Evolutionary conservation across 2,113 vertebrate genomes (phyloP), one percentile per base, ranked within the genome.

Genomic region (Apodemus sylvaticus): DNA sequence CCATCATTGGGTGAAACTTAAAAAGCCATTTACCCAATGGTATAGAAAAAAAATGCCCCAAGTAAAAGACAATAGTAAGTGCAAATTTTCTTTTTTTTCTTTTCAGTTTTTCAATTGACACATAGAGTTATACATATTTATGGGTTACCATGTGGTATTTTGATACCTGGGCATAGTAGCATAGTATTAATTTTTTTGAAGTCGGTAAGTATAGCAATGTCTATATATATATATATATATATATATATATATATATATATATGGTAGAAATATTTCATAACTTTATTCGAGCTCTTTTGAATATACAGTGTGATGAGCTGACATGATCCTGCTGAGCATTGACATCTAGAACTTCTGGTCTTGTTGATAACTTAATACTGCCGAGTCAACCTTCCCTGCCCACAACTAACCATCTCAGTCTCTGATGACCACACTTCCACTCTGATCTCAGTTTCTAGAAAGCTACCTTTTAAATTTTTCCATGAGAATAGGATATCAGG

Each of bases 41-140:
- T 51, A 29, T 26, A 3, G 14, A 78, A 91, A 93, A 4, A 71
- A 31, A 2, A 66, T 55, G 60, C 4, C 29, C 9, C 58, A 78
- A 79, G 81, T n/a, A 42, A 87, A 95, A 85, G 2, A 4, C 91
- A 94, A 71, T 36, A 62, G 26, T 79, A 88, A 93, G 74, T 77
- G n/a, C 60, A 45, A n/a, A 62, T 31, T 85, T 58, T 64, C 39
- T 64, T 39, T 39, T n/a, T 42, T 42, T 77, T 48, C 26, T 60
- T 83, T 92, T n/a, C 11, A 51, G 11, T 62, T 90, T 70, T 55
- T 85, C 82, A 71, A 83, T 60, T 24, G 12, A 24, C 12, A 60
- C 76, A 91, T 68, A 29, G 53, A 68, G n/a, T 58, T 92, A 39
- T 71, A 9, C 9, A n/a, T 55, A 48, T 71, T 70, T 68, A 70